Conservation (phyloP, 2,888 invertebrate species). For the Drosophila yooni region DNA sequence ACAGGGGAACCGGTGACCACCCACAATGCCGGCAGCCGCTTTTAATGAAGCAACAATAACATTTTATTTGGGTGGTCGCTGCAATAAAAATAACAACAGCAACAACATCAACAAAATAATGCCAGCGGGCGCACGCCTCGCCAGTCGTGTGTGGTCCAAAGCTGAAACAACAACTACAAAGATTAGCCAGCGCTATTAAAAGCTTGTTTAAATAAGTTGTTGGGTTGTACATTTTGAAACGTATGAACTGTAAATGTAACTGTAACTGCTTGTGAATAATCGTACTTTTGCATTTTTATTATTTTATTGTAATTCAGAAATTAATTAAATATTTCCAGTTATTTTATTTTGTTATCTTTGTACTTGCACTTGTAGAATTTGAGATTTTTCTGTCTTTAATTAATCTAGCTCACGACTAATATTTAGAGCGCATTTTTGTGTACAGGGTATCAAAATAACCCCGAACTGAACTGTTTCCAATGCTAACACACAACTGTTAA, state of each 20-base stretch:
- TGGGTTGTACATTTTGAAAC: constrained; percentile 8
- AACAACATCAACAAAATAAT: constrained; percentile 39
- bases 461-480: constrained; percentile 10
- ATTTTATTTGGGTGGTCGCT: constrained; percentile 69
- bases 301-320: neutral
- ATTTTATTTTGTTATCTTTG: neutral
- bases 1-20: constrained; percentile 56
- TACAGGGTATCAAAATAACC: constrained; percentile 28
- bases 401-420: neutral
- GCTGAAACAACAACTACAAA: constrained; percentile 34
- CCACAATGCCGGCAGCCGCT: constrained; percentile 73
- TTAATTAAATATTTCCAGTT: neutral
- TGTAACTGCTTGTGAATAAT: constrained; percentile 16
- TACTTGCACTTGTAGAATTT: neutral
- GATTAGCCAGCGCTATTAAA: constrained; percentile 36
- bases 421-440: neutral
- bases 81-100: constrained; percentile 56
- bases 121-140: constrained; percentile 50
- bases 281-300: neutral
- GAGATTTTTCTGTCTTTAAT: neutral
- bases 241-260: constrained; percentile 5
- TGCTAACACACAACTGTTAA: constrained; percentile 45
- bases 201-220: constrained; percentile 42
- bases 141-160: constrained; percentile 60
- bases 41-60: constrained; percentile 73